phyloP scores from a whole-genome alignment of 1,140 invertebrate species.

The Radopholus similis region DNA sequence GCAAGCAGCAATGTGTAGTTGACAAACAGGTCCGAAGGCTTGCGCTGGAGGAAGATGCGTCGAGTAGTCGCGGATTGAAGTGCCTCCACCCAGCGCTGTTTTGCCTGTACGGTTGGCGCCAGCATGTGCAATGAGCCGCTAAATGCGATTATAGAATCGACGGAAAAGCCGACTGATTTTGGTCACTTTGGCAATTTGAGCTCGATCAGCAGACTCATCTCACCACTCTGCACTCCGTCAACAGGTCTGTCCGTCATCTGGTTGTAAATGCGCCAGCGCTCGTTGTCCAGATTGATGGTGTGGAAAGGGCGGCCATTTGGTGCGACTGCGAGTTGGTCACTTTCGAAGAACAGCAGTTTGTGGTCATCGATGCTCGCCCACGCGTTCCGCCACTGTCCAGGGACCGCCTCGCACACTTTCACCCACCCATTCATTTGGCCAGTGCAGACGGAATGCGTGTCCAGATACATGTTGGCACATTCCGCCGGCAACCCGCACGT shows the following conservation, averaged over 20 bases:
- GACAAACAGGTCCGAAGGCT: slow-evolving; percentile 1
- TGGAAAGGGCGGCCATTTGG: slow-evolving; percentile 16
- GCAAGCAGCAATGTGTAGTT: slow-evolving; percentile 11
- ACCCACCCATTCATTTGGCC: slow-evolving; percentile 32
- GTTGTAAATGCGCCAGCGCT: slow-evolving; percentile 38
- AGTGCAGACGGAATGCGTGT: slow-evolving; percentile 8
- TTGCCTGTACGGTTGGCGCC: slow-evolving; percentile 27
- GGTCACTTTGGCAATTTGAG: slow-evolving; percentile 30
- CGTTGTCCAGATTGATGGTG: slow-evolving; percentile 30
- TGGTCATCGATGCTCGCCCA: slow-evolving; percentile 31
- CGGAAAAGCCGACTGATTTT: neutral
- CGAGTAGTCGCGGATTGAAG: slow-evolving; percentile 28
- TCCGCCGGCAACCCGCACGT: slow-evolving; percentile 30
- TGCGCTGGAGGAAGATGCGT: slow-evolving; percentile 29
- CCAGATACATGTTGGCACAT: slow-evolving; percentile 34
- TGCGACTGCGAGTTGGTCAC: slow-evolving; percentile 17
- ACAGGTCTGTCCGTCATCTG: slow-evolving; percentile 20
- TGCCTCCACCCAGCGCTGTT: slow-evolving; percentile 32
- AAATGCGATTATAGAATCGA: neutral
- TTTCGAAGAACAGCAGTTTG: slow-evolving; percentile 25
- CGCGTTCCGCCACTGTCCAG: slow-evolving; percentile 26
- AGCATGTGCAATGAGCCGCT: slow-evolving; percentile 32
- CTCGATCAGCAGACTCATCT: slow-evolving; percentile 34
- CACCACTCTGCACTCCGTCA: neutral
- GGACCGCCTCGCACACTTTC: slow-evolving; percentile 1